Percentiles rank a stretch among this genome's conserved stretches.
phyloP scores from a whole-genome alignment of 2,113 vertebrate genomes.

The Scortum barcoo region DNA sequence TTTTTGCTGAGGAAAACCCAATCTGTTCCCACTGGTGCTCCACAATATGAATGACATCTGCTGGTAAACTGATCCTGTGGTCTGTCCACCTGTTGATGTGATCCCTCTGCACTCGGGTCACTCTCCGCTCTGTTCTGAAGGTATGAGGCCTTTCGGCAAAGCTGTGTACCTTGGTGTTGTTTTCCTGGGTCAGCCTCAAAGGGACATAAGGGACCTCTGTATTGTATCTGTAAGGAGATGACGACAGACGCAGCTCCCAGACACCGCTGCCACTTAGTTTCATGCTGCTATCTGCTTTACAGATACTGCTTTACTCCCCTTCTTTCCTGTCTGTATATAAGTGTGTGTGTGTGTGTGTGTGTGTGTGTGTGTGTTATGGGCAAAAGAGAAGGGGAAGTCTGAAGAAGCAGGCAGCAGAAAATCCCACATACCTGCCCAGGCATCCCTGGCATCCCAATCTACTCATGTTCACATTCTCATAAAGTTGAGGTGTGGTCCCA shows the following conservation, averaged over 20 bases:
- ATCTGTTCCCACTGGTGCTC: conserved; percentile 21
- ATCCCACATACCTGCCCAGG: conserved; percentile 79
- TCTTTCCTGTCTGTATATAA: conserved; percentile 7
- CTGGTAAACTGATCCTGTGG: conserved; percentile 55
- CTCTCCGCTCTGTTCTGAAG: conserved; percentile 43
- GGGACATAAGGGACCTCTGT: conserved; percentile 19
- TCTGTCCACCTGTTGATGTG: conserved; percentile 68
- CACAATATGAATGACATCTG: conserved; percentile 60
- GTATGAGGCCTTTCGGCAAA: conserved; percentile 22
- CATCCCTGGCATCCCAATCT: conserved; percentile 74
- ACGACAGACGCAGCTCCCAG: conserved; percentile 33
- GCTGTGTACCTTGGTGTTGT: conserved; percentile 9
- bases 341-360: too few relatives aligned
- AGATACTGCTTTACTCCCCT: conserved; percentile 52
- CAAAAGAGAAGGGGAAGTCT: conserved; percentile 33
- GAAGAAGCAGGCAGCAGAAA: conserved; percentile 67
- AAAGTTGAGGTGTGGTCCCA: conserved; percentile 69
- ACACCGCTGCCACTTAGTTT: conserved; percentile 37
- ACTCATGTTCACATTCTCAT: conserved; percentile 64
- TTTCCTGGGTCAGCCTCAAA: conserved; percentile 49
- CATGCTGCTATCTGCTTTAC: conserved; percentile 43
- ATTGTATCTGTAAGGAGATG: conserved; percentile 43
- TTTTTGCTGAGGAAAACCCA: conserved; percentile 44
- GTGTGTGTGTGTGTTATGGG: conserved; percentile 2
- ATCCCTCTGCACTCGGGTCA: conserved; percentile 48